Evolutionary conservation across 2,797 vertebrate species (phyloP).

Genomic region (Siniperca undulata): DNA sequence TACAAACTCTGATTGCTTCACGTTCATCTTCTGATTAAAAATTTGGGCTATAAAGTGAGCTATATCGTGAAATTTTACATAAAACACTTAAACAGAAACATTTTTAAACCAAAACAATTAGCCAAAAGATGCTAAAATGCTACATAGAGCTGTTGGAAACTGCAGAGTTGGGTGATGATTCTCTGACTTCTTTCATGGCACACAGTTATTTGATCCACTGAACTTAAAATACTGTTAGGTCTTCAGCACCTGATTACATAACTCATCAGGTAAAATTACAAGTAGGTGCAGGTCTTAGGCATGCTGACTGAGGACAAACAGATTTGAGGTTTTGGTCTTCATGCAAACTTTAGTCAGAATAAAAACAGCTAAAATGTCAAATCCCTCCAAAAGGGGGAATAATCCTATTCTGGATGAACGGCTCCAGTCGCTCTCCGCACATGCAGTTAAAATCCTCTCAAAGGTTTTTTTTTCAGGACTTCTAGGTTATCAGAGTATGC

Average conservation of each 20-base stretch:
- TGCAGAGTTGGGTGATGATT: neutral
- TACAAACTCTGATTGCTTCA: neutral
- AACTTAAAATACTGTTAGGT: conserved; percentile 17
- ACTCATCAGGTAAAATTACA: conserved; percentile 24
- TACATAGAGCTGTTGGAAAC: neutral
- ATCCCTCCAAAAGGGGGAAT: conserved; percentile 62
- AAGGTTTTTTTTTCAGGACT: conserved; percentile 48
- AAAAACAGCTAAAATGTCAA: conserved; percentile 61
- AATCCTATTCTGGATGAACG: conserved; percentile 63
- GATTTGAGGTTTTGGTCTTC: conserved; percentile 39
- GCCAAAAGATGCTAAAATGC: neutral
- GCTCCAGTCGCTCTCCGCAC: conserved; percentile 39
- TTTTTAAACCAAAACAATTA: neutral
- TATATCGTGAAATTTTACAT: neutral
- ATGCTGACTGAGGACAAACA: conserved; percentile 53
- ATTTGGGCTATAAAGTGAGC: neutral
- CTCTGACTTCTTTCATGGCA: neutral
- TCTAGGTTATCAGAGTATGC: conserved; percentile 63
- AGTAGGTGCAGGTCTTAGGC: conserved; percentile 38
- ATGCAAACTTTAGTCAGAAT: conserved; percentile 56
- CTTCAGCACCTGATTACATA: conserved; percentile 22
- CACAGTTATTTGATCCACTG: conserved; percentile 15
- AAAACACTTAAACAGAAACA: neutral
- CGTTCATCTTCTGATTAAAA: neutral
- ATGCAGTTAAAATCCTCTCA: conserved; percentile 65